Base-by-base conservation (phyloP, 2,113 vertebrate species). In the Rallus limicola region DNA sequence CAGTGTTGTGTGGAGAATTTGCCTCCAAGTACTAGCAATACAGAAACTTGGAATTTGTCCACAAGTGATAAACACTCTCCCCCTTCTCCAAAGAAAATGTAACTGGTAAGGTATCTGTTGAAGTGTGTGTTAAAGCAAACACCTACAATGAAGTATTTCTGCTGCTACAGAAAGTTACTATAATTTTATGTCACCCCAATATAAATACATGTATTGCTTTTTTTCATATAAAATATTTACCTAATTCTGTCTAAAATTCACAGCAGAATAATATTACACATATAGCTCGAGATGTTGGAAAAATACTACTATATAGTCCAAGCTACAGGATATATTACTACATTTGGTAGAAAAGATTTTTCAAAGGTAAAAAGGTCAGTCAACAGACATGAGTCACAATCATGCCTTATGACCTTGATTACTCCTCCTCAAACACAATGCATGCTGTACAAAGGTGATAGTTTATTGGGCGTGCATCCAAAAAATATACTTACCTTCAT, bases 321-420 rank as follows among this genome's bases (percentile, higher is more conserved):
- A 82, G 84, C n/a, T 74, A 77, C 16, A 64, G 26, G 36, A 88
- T 63, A 29, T 1, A 5, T 2, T 26, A 82, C 18, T 82, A 80
- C 50, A 69, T 52, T 83, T 34, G 10, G 38, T 72, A 60, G n/a
- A 77, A 82, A 40, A 85, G 31, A 82, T 60, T 92, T 90, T 90
- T 72, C 42, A 63, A 88, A 94, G 92, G 71, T 94, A 88, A 94
- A 95, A 91, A 93, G 76, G 92, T 94, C 87, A 93, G 67, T 58
- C 40, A 76, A 83, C 16, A 88, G 55, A 70, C 20, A 34, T 44
- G 71, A 88, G 40, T 90, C 92, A 94, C 52, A 90, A 25, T 40
- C 68, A 26, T 1, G 17, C 68, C 60, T 90, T 77, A 70, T 6
- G 52, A 76, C 70, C 91, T 91, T 4, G 13, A 11, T 56, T 94